phyloP scores from a whole-genome alignment of 30 jellyfish, hydroid and myxozoan genomes.

The Aurelia coerulea region DNA sequence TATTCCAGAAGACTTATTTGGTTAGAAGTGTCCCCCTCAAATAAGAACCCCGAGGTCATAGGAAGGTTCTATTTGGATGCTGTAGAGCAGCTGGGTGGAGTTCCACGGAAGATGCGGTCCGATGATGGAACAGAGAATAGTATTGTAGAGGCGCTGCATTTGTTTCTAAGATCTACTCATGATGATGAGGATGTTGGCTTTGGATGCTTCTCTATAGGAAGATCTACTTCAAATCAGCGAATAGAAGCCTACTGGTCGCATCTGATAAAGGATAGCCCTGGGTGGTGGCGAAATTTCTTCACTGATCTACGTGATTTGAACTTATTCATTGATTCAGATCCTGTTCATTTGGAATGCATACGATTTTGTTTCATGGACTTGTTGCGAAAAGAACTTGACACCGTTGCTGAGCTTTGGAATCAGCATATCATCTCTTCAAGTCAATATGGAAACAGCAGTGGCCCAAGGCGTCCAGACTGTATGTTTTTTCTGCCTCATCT shows the following conservation, averaged over 20 bases:
- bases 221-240: conserved; percentile 64
- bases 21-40: conserved; percentile 58
- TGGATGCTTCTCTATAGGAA: conserved; percentile 30
- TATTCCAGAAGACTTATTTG: conserved; percentile 70
- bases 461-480: conserved; percentile 73
- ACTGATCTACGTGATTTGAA: conserved; percentile 55
- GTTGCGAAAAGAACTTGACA: conserved; percentile 69
- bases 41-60: conserved; percentile 54
- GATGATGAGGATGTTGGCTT: conserved; percentile 31
- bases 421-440: conserved; percentile 34
- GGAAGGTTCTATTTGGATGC: conserved; percentile 63
- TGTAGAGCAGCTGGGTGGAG: conserved; percentile 51
- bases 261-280: conserved; percentile 55
- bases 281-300: conserved; percentile 82
- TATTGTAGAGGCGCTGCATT: conserved; percentile 51
- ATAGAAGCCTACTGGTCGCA: conserved; percentile 78
- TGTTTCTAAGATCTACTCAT: conserved; percentile 35
- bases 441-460: conserved; percentile 38
- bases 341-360: conserved; percentile 56
- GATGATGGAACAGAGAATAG: conserved; percentile 79
- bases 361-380: conserved; percentile 67
- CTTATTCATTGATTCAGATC: conserved; percentile 53
- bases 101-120: conserved; percentile 52
- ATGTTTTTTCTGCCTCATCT: conserved; percentile 65
- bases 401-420: conserved; percentile 62